Evolutionary conservation across 2,113 vertebrate species (phyloP).

Genomic region (Galeopterus variegatus): DNA sequence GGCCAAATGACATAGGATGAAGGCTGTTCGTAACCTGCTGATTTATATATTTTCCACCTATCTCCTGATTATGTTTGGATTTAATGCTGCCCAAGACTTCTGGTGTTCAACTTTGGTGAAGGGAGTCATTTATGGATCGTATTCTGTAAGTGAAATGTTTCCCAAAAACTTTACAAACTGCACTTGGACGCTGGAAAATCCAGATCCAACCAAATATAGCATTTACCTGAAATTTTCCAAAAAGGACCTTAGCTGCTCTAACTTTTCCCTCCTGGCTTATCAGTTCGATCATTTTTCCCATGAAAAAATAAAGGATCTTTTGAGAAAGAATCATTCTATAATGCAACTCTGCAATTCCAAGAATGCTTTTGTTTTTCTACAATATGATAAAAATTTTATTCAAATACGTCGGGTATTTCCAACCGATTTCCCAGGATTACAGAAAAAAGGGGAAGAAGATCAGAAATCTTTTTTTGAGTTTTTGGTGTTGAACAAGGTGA

Average conservation of each 20-base stretch:
- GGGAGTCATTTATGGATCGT: conserved; percentile 99
- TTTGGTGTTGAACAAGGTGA: conserved; percentile 99
- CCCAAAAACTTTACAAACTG: conserved; percentile 99
- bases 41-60: conserved; percentile 99
- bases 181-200: conserved; percentile 99
- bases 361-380: conserved; percentile 98
- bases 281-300: conserved; percentile 99
- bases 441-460: conserved; percentile 94
- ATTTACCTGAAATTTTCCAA: conserved; percentile 99
- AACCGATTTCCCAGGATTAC: conserved; percentile 95
- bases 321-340: conserved; percentile 98
- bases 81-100: conserved; percentile 99
- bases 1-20: conserved; percentile 99
- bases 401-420: conserved; percentile 98
- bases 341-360: conserved; percentile 98
- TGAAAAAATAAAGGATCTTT: conserved; percentile 99
- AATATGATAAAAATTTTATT: conserved; percentile 99
- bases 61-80: conserved; percentile 99
- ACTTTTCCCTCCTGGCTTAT: conserved; percentile 98
- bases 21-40: conserved; percentile 99
- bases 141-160: conserved; percentile 99
- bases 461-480: conserved; percentile 99
- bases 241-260: conserved; percentile 98
- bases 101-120: conserved; percentile 99
- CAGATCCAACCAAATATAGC: conserved; percentile 99